Base-by-base conservation (phyloP, 2,888 invertebrate species). In the Blastobasis lacticolella region DNA sequence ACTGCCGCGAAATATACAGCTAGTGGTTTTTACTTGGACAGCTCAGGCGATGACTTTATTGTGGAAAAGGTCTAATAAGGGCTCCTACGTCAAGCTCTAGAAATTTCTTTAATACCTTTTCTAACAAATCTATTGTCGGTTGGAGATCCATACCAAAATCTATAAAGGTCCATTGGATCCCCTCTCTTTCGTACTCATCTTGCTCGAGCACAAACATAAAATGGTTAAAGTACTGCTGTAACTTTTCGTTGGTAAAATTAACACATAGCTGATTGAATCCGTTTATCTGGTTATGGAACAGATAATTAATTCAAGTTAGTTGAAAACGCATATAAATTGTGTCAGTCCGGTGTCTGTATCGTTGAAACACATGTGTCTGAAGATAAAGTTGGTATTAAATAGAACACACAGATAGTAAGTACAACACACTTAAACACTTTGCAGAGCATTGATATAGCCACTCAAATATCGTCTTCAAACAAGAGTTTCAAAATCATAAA, bases 181-280 rank as follows among this genome's bases (percentile, higher is more conserved):
- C 95, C 89, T 97, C 96, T 71, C 94, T 91, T 88, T 95, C 95
- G 90, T 97, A 97, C 78, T 97, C 96, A 83, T 97, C 97, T 91
- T 97, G 97, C 90, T 97, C 97, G 87, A 97, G 90, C 67, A 97
- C 93, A 90, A 97, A 97, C 97, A 97, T 97, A 90, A 95, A 93
- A 84, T 97, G 96, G 88, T 97, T 97, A 93, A 97, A 97, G 91
- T 95, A 97, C 81, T 97, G 97, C 89, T 97, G 97, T 69, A 97
- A 91, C 87, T 95, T 95, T 90, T 97, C 97, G 86, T 97, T 97
- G 75, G 96, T 95, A 91, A 96, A 97, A 91, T 97, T 97, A 92
- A 97, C 96, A 91, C 97, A 97, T 78, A 97, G 92, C 88, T 97
- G 97, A 90, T 97, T 96, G 91, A 97, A 97, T 78, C 95, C 94